Evolutionary conservation across 1,140 invertebrate species (phyloP).

Genomic region (Aphelenchoides fujianensis): DNA sequence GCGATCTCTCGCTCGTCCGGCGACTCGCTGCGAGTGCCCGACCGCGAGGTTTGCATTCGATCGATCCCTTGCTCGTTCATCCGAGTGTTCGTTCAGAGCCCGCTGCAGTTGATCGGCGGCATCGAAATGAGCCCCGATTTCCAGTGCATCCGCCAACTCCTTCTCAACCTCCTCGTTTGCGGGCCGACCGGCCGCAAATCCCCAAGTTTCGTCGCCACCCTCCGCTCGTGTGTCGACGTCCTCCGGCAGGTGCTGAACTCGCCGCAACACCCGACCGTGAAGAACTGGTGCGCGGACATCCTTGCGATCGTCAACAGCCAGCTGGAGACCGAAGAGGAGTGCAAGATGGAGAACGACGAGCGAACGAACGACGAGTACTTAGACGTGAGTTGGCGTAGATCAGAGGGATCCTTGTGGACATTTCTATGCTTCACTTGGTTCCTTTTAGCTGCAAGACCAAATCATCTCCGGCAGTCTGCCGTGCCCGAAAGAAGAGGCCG

Average conservation of each 20-base stretch:
- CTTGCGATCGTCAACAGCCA: slow-evolving; percentile 56
- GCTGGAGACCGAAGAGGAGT: slow-evolving; percentile 57
- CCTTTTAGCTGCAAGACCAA: slow-evolving; percentile 69
- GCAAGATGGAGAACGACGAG: slow-evolving; percentile 55
- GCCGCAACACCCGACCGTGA: slow-evolving; percentile 58
- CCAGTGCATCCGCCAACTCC: slow-evolving; percentile 60
- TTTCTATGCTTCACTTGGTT: slow-evolving; percentile 29
- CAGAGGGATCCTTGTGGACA: too few species aligned
- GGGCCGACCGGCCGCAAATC: too few species aligned
- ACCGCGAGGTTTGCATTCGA: slow-evolving; percentile 57
- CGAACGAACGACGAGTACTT: slow-evolving; percentile 61
- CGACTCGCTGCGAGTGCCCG: slow-evolving; percentile 60
- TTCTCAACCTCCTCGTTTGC: too few species aligned
- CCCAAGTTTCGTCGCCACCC: slow-evolving; percentile 54
- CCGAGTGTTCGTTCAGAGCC: slow-evolving; percentile 45
- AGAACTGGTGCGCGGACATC: slow-evolving; percentile 60
- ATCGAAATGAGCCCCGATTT: slow-evolving; percentile 62
- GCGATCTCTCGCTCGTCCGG: slow-evolving; percentile 59
- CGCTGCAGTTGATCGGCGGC: slow-evolving; percentile 54
- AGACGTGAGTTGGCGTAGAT: slow-evolving; percentile 49
- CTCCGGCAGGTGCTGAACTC: slow-evolving; percentile 60
- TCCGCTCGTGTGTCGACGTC: slow-evolving; percentile 57
- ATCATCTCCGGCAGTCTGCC: slow-evolving; percentile 70
- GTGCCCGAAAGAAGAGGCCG: slow-evolving; percentile 72
- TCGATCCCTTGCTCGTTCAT: too few species aligned